Evolutionary conservation across 2,888 invertebrate species (phyloP), one percentile per base, ranked within the genome.

Genomic region (Pammene aurita): DNA sequence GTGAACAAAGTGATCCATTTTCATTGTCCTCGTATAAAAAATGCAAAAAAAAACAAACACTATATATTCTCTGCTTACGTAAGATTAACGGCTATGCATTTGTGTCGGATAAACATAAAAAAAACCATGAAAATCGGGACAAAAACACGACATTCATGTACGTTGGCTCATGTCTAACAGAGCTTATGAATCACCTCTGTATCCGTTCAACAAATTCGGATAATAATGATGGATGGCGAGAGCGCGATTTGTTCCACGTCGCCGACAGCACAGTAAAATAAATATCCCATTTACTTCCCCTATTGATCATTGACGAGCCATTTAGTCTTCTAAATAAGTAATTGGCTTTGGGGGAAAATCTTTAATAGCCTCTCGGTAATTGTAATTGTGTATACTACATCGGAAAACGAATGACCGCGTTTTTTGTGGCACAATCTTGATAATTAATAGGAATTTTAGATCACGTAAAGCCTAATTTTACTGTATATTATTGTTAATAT

Each of bases 161-260:
- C 14, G 46, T 46, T 60, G 13, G 44, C 58, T 46, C 34, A 34
- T 48, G 58, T 67, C 67, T 58, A 67, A 63, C 70, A 67, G 57
- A 42, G 64, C 71, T 58, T 67, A 67, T 70, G 71, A 71, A 67
- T 67, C 62, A 62, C 71, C 63, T 67, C 46, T 62, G n/a, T n/a
- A n/a, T n/a, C n/a, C n/a, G 42, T 67, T 71, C 58, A 67, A 57
- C 67, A 71, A 71, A 71, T 71, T 67, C 67, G 63, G 67, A 46
- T 71, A 71, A 71, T 58, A 71, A 71, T 71, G 71, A 71, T 55
- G 13, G 18, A 50, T 50, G 48, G 2, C 34, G 44, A 41, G n/a
- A 52, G 52, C 54, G 52, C 60, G 41, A 69, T 58, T 65, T 58
- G 65, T 60, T 69, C 26, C 34, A 50, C 52, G 68, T 60, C 54